Evolutionary conservation across 2,113 vertebrate species (phyloP), one percentile per base, ranked within the genome.

Genomic region (Sander lucioperca): DNA sequence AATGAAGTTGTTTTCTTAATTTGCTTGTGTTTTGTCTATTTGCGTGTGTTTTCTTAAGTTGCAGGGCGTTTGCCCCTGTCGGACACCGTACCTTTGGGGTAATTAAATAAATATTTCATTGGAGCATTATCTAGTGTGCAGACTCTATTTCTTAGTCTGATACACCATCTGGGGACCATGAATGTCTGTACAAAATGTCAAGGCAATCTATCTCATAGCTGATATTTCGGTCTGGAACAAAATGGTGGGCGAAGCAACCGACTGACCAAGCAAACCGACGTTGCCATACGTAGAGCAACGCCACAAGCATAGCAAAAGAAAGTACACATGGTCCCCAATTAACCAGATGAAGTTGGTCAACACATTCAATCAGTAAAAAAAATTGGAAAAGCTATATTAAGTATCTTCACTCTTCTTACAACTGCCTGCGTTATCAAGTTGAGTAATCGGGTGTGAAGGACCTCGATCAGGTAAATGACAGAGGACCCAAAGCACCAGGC

Each of bases 381-480:
- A 66, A 21, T 19, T 10, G 6, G 16, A 50, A 68, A 53, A 18
- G 15, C 14, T 6, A 21, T 6, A 61, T 13, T 64, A 61, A 62
- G 9, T 56, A 50, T 68, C 11, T 18, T 0, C 15, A 43, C 15
- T 61, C 47, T 70, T 79, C 45, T 64, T 14, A 5, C 63, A 61
- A 79, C 64, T 61, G 75, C 50, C 51, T 71, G 61, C 62, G n/a
- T 71, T 75, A 61, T 73, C 25, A 64, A 62, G 51, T 39, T 59
- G 39, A 84, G 56, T 68, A 63, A 80, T 83, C 16, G 7, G 27
- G 74, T 78, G 70, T 88, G 85, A 86, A 91, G 72, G 77, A 82
- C 77, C 13, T 68, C 14, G 0, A 63, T 64, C 51, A 72, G 48
- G 27, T 54, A 45, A 48, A 78, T 45, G 70, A 77, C 53, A n/a